phyloP scores from a whole-genome alignment of 2,888 invertebrate species.

The Nymphalis polychloros region DNA sequence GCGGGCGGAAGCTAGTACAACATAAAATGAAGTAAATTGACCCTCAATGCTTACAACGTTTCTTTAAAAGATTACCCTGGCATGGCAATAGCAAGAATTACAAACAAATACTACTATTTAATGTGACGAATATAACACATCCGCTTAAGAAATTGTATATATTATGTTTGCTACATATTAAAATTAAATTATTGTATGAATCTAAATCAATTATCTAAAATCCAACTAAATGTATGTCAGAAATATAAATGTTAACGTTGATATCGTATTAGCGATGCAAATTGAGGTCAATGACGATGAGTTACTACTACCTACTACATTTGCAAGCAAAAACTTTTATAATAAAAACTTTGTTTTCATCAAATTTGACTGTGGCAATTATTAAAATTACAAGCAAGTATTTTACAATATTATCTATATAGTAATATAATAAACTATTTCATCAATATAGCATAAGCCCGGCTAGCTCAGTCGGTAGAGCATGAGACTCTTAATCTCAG shows the following conservation, averaged over 20 bases:
- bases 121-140: too few relatives aligned
- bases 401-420: not conserved
- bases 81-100: too few relatives aligned
- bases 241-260: slow-evolving; percentile 21
- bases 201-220: not conserved
- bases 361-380: not conserved
- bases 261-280: slow-evolving; percentile 45
- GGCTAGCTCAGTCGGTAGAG: slow-evolving; percentile 83
- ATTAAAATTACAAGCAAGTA: not conserved
- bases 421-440: not conserved
- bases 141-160: too few relatives aligned
- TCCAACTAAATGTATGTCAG: slow-evolving; percentile 10
- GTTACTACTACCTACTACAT: slow-evolving; percentile 38
- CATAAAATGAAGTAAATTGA: too few relatives aligned
- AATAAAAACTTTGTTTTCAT: not conserved
- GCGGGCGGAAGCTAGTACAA: too few relatives aligned
- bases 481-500: slow-evolving; percentile 85
- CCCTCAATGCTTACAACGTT: not conserved
- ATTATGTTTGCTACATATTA: too few relatives aligned
- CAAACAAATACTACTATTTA: too few relatives aligned
- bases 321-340: not conserved
- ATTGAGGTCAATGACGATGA: slow-evolving; percentile 67
- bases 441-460: slow-evolving; percentile 49
- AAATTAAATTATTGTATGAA: too few relatives aligned
- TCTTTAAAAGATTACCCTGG: not conserved